Conservation (phyloP, 2,888 invertebrate species). For the Drymonia ruficornis region DNA sequence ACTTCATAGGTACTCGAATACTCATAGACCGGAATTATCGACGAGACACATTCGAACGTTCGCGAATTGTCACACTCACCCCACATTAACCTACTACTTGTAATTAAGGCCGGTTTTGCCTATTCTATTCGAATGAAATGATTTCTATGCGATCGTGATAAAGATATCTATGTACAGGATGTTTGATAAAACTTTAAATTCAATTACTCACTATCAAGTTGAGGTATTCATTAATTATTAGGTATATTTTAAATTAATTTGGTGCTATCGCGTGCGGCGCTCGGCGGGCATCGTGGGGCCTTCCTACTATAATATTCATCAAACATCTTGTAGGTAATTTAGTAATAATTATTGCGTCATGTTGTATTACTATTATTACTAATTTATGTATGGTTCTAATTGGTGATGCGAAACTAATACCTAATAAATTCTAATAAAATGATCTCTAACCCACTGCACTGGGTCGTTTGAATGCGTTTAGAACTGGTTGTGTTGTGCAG, state of each 20-base stretch:
- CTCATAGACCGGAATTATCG: slow-evolving; percentile 28
- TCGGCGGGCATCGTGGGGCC: slow-evolving; percentile 31
- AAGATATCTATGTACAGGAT: slow-evolving; percentile 69
- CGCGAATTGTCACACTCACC: slow-evolving; percentile 48
- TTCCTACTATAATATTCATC: slow-evolving; percentile 47
- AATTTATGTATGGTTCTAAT: slow-evolving; percentile 63
- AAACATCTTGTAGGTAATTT: slow-evolving; percentile 72
- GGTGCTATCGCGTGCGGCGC: slow-evolving; percentile 49
- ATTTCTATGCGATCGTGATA: slow-evolving; percentile 54
- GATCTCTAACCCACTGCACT: slow-evolving; percentile 64
- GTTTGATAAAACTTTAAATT: slow-evolving; percentile 69
- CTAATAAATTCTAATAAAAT: slow-evolving; percentile 78
- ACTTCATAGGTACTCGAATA: slow-evolving; percentile 25
- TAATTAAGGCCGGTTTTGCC: slow-evolving; percentile 80
- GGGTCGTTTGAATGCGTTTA: slow-evolving; percentile 16
- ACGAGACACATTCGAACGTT: slow-evolving; percentile 45
- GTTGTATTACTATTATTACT: slow-evolving; percentile 47
- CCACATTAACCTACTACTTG: slow-evolving; percentile 62
- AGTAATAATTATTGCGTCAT: slow-evolving; percentile 58
- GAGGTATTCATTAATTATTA: slow-evolving; percentile 57
- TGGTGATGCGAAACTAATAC: slow-evolving; percentile 73
- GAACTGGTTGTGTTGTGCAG: slow-evolving; percentile 40
- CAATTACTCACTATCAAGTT: slow-evolving; percentile 54
- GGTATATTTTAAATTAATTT: slow-evolving; percentile 33
- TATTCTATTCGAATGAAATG: slow-evolving; percentile 74